Percentiles rank a stretch among this genome's conserved stretches.
These are phyloP conservation scores for Ctenopoma kingsleyae DNA, from an alignment of 2,797 vertebrate species.

Conservation along the genomic window DNA sequence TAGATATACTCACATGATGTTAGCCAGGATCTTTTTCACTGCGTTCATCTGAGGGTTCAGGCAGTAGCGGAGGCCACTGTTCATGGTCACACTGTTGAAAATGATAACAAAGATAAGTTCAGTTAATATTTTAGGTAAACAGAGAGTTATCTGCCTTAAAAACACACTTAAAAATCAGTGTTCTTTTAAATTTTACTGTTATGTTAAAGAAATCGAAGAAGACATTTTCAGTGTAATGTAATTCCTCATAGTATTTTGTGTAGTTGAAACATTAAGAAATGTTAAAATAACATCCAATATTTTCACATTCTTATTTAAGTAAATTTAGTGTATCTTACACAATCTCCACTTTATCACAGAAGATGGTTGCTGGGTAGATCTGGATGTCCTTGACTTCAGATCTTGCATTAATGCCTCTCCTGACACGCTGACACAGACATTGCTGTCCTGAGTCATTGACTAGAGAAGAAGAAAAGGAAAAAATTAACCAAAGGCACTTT, in stretches of 20 bases:
- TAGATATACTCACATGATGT: slow-evolving; percentile 65
- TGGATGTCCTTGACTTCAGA: slow-evolving; percentile 60
- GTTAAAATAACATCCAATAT: no score
- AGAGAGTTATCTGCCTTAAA: not conserved
- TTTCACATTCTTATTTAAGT: not conserved
- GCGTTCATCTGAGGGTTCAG: slow-evolving; percentile 44
- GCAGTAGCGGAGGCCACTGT: slow-evolving; percentile 55
- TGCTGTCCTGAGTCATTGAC: not conserved
- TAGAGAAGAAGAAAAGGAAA: slow-evolving; percentile 22
- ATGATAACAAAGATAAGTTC: slow-evolving; percentile 12
- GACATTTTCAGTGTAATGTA: no score
- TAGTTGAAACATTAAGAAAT: no score
- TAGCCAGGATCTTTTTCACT: slow-evolving; percentile 19
- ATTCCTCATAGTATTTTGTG: no score
- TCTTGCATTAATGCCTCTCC: fast-evolving
- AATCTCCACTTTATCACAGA: slow-evolving; percentile 76
- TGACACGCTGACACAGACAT: slow-evolving; percentile 65
- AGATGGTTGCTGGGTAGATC: slow-evolving; percentile 54
- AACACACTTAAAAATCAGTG: no score
- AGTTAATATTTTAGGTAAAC: not conserved
- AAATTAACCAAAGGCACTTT: not conserved
- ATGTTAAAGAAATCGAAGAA: no score
- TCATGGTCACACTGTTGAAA: slow-evolving; percentile 64
- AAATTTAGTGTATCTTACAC: slow-evolving; percentile 67
- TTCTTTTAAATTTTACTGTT: not conserved